Evolutionary conservation across 2,113 vertebrate species (phyloP), one percentile per base, ranked within the genome.

Genomic region (Mugil cephalus): DNA sequence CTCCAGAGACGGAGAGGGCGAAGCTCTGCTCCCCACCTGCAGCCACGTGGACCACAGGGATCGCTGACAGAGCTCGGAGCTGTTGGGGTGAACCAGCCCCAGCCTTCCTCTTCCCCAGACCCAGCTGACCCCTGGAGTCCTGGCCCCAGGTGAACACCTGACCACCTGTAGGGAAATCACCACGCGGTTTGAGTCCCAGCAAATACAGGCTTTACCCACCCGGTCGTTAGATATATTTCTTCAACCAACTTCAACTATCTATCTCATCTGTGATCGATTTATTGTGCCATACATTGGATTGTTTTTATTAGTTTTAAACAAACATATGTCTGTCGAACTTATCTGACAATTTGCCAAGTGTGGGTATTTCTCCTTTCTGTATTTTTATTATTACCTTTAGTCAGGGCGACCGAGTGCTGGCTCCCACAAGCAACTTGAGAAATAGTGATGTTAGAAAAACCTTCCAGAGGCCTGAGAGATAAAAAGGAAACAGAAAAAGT

Each of bases 11-110:
- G 0, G 96, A 95, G 64, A 97, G 88, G 1, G 83, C 86, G 2
- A 91, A 65, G 48, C 96, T 97, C 88, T 97, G 96, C 73, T 94
- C 92, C 69, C 94, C 95, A 60, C 97, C 97, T 0, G 96, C 95
- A 21, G 94, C 88, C 64, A 98, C 92, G n/a, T 93, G 95, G 73
- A 94, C 91, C 48, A 98, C 70, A 1, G 97, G 92, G 50, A 95
- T 47, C 14, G 92, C 92, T n/a, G 89, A 81, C 4, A 98, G 83
- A 11, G 65, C 83, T 52, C 68, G 30, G 62, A 98, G 89, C 11
- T 83, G 75, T 68, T 94, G 94, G 1, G 96, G 95, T 0, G 75
- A 65, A 0, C 0, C 0, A 1, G 45, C 38, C 4, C 59, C 40
- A 0, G 1, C 9, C 13, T 52, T n/a, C 0, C 39, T 76, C 8